These are phyloP conservation scores for Nicator chloris DNA, from an alignment of 2,113 vertebrate genomes.

Conservation along the genomic window DNA sequence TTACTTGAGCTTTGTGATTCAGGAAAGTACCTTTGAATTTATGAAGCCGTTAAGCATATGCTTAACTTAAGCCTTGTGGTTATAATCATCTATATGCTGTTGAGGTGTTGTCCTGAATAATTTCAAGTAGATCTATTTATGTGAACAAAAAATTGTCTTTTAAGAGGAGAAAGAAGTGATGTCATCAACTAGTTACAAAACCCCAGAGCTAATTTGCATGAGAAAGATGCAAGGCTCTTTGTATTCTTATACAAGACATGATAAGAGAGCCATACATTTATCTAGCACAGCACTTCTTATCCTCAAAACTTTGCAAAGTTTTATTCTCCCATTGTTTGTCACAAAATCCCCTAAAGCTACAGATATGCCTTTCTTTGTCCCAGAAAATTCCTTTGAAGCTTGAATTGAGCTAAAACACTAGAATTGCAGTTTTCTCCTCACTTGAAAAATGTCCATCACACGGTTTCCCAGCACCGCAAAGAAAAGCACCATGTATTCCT, in stretches of 20 bases:
- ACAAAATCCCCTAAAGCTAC: constrained; percentile 24
- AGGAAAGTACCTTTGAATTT: not conserved
- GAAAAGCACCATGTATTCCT: not conserved
- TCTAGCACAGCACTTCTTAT: not conserved
- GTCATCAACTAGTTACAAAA: not conserved
- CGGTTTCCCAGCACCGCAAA: not conserved
- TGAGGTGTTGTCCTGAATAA: not conserved
- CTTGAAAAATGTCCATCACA: not conserved
- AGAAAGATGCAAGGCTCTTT: not conserved
- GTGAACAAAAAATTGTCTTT: not conserved
- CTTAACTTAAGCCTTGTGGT: not conserved
- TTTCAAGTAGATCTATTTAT: not conserved
- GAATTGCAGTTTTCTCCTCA: not conserved
- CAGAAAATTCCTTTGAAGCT: constrained; percentile 47
- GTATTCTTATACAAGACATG: not conserved
- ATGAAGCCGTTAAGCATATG: not conserved
- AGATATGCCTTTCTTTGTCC: not conserved
- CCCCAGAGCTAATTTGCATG: constrained; percentile 14
- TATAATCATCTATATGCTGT: not conserved
- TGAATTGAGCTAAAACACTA: not conserved
- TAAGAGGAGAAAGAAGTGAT: not conserved
- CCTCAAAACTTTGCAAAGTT: constrained; percentile 2
- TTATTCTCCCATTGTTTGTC: constrained; percentile 23
- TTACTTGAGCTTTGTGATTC: not conserved
- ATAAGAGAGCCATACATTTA: not conserved